Evolutionary conservation across 2,113 vertebrate species (phyloP), one percentile per base, ranked within the genome.

Genomic region (Corythornis vintsioides): DNA sequence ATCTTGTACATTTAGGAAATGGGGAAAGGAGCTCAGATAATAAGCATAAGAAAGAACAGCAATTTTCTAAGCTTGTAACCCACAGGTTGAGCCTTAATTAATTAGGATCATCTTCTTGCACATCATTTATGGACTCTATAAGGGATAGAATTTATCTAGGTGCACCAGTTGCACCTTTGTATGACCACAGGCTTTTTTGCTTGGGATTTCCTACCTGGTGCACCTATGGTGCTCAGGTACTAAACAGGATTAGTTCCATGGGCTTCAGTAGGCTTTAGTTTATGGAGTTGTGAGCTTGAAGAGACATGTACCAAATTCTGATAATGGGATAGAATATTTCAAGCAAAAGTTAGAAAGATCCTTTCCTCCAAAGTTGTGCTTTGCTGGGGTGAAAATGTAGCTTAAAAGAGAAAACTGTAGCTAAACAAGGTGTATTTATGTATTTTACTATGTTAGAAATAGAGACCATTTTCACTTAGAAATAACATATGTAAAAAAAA

Each of bases 401-500:
- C 6, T 26, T 2, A 5, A 29, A 31, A 33, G 5, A 83, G 18
- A 61, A 57, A 50, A 33, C 7, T 40, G 18, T 42, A 16, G 47
- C 2, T 10, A 83, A 35, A 33, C 20, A 69, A 15, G 2, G 6
- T 9, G 3, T 18, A 11, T 25, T 82, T 57, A 53, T 0, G 4
- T 7, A 11, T 48, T 69, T 33, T 55, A 31, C 3, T 43, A 7
- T 16, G 11, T 13, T 59, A 52, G 8, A 70, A 78, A 82, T 12
- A 15, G 13, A 75, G 20, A 1, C 0, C 28, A 8, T 72, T 60
- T 76, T 85, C 48, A 57, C 17, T 71, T 38, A 19, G 5, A 43
- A 33, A 15, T 45, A 19, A 29, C 1, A 3, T 17, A 5, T 0
- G 1, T 3, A 8, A 11, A 43, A 56, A 56, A 17, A 15, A 33